Conservation (phyloP, 2,797 vertebrate genomes). For the Sebastes reedi region DNA sequence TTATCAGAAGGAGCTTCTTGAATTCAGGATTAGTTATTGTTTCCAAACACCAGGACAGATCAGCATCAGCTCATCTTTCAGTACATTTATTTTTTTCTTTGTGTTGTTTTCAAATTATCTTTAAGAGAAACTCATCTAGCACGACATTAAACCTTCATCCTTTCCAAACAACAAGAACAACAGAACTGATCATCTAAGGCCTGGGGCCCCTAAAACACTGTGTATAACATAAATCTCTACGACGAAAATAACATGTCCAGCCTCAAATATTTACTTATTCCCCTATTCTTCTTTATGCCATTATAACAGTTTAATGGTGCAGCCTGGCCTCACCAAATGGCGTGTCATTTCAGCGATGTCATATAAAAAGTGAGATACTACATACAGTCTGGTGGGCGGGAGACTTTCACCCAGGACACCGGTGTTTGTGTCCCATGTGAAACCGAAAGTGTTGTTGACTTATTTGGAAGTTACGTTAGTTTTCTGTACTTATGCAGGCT, state of each 20-base stretch:
- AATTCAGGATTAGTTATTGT: slow-evolving; percentile 1
- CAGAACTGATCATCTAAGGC: background rate
- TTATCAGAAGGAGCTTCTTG: background rate
- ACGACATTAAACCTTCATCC: background rate
- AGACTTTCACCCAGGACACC: too few species aligned
- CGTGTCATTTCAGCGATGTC: background rate
- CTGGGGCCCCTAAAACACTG: background rate
- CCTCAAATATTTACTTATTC: background rate
- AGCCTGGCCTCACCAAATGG: background rate
- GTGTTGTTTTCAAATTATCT: slow-evolving; percentile 5
- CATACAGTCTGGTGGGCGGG: too few species aligned
- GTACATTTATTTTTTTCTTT: background rate
- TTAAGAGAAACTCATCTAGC: background rate
- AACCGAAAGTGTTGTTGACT: too few species aligned
- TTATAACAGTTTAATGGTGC: background rate
- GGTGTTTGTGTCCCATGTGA: too few species aligned
- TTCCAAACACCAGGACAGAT: background rate
- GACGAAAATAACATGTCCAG: background rate
- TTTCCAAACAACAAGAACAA: background rate
- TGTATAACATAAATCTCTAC: background rate
- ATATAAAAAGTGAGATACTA: too few species aligned
- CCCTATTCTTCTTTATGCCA: background rate
- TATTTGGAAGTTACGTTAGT: too few species aligned
- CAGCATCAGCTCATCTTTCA: background rate
- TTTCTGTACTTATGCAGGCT: too few species aligned